These are phyloP conservation scores for Orius insidiosus DNA, from an alignment of 1,140 invertebrate species.

Conservation along the genomic window DNA sequence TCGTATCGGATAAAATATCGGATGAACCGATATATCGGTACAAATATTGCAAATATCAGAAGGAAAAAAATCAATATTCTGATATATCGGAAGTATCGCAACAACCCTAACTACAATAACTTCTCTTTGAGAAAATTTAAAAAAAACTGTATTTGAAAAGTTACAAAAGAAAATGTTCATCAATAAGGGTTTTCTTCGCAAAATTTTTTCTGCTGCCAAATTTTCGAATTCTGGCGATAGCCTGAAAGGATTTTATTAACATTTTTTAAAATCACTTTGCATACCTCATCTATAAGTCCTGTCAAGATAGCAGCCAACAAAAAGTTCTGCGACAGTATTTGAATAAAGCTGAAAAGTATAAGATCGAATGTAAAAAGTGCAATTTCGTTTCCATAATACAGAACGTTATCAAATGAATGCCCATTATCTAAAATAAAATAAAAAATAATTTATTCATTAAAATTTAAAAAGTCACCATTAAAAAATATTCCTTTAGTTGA, in stretches of 20 bases:
- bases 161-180: slow-evolving; percentile 45
- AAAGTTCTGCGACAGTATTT: slow-evolving; percentile 40
- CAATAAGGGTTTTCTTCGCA: slow-evolving; percentile 49
- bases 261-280: neutral
- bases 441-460: too few species aligned
- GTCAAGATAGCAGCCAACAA: slow-evolving; percentile 43
- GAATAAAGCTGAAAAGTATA: slow-evolving; percentile 50
- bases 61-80: too few species aligned
- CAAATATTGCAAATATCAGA: too few species aligned
- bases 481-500: slow-evolving; percentile 62
- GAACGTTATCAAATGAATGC: slow-evolving; percentile 44
- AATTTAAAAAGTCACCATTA: slow-evolving; percentile 46
- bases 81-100: too few species aligned
- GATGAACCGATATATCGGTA: too few species aligned
- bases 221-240: slow-evolving; percentile 31
- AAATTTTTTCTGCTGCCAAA: slow-evolving; percentile 42
- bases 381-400: slow-evolving; percentile 62
- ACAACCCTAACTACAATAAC: too few species aligned
- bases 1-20: too few species aligned
- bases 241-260: slow-evolving; percentile 31
- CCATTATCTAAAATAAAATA: slow-evolving; percentile 40
- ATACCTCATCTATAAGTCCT: slow-evolving; percentile 34
- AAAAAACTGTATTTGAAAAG: neutral
- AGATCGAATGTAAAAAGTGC: slow-evolving; percentile 54
- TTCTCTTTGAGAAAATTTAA: too few species aligned